These are phyloP conservation scores for Melopsittacus undulatus DNA, from an alignment of 2,797 vertebrate genomes.

Conservation along the genomic window DNA sequence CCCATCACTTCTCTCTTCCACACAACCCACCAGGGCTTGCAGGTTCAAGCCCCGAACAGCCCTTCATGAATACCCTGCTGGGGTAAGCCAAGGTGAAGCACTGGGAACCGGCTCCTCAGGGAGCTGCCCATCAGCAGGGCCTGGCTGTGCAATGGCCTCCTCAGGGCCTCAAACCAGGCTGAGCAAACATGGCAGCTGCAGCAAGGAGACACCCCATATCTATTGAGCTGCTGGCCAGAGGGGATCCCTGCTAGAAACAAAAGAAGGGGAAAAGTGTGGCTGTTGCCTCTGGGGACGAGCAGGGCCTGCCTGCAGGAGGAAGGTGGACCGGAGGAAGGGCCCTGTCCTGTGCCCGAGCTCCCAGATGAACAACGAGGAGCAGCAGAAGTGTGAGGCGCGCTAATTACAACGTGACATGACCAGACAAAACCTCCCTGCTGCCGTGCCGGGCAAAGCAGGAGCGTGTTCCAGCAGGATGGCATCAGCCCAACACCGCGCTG, in stretches of 20 bases:
- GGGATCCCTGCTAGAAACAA: not conserved
- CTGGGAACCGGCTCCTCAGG: rapidly evolving
- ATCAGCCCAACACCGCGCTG: not conserved
- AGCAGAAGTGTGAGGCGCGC: rapidly evolving
- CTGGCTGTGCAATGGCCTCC: not conserved
- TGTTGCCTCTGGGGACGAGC: not conserved
- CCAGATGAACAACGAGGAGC: rapidly evolving
- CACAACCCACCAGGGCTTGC: rapidly evolving
- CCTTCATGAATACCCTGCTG: not conserved
- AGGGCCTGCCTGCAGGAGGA: not conserved
- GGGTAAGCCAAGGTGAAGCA: not conserved
- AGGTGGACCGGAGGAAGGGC: not conserved
- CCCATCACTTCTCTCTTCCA: rapidly evolving
- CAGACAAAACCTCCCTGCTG: not conserved
- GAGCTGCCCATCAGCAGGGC: not conserved
- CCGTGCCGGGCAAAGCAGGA: not conserved
- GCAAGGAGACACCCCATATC: rapidly evolving
- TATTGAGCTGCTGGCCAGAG: not conserved
- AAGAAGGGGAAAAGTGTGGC: not conserved
- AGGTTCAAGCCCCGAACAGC: not conserved
- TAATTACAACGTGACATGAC: not conserved
- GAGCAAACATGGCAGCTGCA: rapidly evolving
- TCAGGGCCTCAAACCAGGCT: not conserved
- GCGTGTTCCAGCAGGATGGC: not conserved
- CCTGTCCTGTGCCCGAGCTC: rapidly evolving